Percentiles rank a stretch among this genome's conserved stretches.
Conservation (phyloP, 2,888 invertebrate species). For the Antheraea yamamai region DNA sequence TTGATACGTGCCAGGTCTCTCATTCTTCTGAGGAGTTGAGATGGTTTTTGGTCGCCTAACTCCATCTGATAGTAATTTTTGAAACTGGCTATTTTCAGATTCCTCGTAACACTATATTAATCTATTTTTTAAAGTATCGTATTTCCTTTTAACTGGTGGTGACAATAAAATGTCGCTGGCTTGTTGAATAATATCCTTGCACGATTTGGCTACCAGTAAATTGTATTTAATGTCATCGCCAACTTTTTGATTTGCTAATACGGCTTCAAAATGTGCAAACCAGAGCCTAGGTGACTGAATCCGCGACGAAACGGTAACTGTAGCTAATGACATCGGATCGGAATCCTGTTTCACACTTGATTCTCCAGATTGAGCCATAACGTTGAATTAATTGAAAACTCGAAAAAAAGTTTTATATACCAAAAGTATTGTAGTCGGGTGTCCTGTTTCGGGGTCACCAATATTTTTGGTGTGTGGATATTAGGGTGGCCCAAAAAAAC, state of each 20-base stretch:
- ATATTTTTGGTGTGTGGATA: no score
- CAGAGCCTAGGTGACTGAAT: conserved; percentile 30
- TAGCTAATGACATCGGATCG: not conserved
- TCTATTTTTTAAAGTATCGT: conserved; percentile 21
- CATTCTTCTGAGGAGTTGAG: not conserved
- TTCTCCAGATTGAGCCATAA: not conserved
- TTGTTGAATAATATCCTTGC: conserved; percentile 31
- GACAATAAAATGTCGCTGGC: conserved; percentile 30
- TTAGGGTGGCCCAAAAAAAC: no score
- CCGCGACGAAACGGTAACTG: not conserved
- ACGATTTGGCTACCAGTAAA: conserved; percentile 29
- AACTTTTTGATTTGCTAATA: conserved; percentile 25
- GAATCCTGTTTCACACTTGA: no score
- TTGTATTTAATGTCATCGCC: conserved; percentile 29
- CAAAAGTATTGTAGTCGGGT: no score
- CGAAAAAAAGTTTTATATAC: not conserved
- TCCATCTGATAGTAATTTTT: conserved; percentile 29
- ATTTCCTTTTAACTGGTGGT: conserved; percentile 29
- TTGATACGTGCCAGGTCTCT: not conserved
- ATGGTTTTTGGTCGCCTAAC: conserved; percentile 21
- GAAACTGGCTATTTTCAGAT: conserved; percentile 22
- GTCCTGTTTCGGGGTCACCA: no score
- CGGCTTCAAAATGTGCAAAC: conserved; percentile 30
- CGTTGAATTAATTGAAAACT: not conserved
- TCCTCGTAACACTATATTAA: conserved; percentile 27